Conservation (phyloP, 2,888 invertebrate species). For the Cheilosia grossa region DNA sequence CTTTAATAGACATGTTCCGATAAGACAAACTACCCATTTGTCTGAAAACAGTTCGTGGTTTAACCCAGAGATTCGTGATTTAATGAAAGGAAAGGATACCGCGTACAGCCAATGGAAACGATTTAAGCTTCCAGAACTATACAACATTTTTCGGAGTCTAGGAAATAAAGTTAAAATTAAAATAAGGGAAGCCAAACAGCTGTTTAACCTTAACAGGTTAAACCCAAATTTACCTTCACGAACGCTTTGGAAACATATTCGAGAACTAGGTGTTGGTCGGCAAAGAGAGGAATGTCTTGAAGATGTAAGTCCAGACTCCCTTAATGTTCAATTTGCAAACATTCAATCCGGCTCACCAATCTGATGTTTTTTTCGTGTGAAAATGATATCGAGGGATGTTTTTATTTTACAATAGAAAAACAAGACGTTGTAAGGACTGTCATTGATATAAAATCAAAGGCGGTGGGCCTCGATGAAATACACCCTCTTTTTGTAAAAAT, state of each 20-base stretch:
- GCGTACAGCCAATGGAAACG: background rate
- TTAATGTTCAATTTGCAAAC: background rate
- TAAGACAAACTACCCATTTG: background rate
- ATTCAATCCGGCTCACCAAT: background rate
- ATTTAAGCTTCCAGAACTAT: background rate
- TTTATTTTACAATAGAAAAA: slow-evolving; percentile 1
- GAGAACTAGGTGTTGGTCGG: background rate
- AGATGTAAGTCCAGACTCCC: background rate
- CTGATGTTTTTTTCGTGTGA: background rate
- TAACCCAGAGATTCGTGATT: background rate
- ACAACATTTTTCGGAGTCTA: background rate
- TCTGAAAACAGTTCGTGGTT: background rate
- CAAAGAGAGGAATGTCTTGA: background rate
- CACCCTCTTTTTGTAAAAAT: too few relatives aligned
- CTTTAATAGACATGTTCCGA: background rate
- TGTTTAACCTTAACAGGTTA: background rate
- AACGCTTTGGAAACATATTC: background rate
- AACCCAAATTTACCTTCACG: background rate
- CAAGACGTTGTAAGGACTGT: background rate
- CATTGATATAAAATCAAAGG: slow-evolving; percentile 2
- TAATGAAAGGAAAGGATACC: background rate
- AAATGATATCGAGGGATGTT: background rate
- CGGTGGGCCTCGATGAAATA: too few relatives aligned
- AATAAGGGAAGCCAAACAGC: background rate
- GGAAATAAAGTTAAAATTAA: background rate